Conservation (phyloP, 2,888 invertebrate genomes). For the Ornithoptera priamus region DNA sequence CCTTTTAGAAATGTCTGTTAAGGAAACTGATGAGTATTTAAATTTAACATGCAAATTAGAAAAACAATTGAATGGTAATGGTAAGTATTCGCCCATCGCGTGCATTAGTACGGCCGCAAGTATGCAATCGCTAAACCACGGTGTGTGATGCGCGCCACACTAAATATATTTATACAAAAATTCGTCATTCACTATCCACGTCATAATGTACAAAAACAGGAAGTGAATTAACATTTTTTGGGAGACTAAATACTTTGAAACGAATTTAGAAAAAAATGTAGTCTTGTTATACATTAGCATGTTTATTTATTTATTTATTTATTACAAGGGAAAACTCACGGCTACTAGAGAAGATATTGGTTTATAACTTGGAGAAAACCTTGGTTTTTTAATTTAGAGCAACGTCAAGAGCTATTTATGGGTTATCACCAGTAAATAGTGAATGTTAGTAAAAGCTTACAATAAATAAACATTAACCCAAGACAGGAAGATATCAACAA, state of each 20-base stretch:
- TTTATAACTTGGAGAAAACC: no score
- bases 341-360: no score
- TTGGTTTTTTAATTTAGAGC: no score
- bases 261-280: not conserved
- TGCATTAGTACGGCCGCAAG: conserved; percentile 22
- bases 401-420: no score
- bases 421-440: no score
- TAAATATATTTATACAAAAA: conserved; percentile 17
- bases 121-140: conserved; percentile 2
- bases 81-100: conserved; percentile 17
- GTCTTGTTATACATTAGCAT: no score
- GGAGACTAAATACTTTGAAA: not conserved
- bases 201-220: conserved; percentile 17
- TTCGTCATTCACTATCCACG: conserved; percentile 18
- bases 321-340: no score
- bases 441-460: no score
- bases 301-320: no score
- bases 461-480: no score
- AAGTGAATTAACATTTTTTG: conserved; percentile 4
- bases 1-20: conserved; percentile 30
- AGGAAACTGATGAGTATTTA: conserved; percentile 30
- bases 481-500: no score
- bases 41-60: conserved; percentile 32
- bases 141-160: conserved; percentile 2
- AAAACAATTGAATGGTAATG: conserved; percentile 33